Evolutionary conservation across 2,888 invertebrate genomes (phyloP), one percentile per base, ranked within the genome.

Genomic region (Hymenopus coronatus): DNA sequence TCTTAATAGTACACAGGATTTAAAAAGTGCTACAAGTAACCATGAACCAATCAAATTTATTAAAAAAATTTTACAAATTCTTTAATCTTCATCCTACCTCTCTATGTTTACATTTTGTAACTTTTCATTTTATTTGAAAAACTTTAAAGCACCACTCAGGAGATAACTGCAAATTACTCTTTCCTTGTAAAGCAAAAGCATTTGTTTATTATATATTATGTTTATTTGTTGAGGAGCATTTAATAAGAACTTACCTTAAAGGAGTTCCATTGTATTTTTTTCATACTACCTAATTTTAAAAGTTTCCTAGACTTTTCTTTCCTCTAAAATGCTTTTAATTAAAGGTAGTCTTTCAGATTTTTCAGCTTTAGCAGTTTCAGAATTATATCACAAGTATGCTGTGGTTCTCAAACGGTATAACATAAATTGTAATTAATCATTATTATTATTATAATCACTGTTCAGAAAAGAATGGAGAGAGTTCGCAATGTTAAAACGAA

Each of bases 351-450:
- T 40, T 85, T 85, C 28, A 70, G 15, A 46, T 85, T 88, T 88
- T 33, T 81, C 81, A 88, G 40, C 40, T 40, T 40, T 40, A 83
- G 82, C 70, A 82, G 46, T 33, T 85, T 88, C 85, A 85, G 82
- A 83, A 83, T 83, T 87, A 40, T 70, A 70, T 89, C 54, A 40
- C 86, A 88, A 83, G 83, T 90, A 89, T 90, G 90, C 89, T 90
- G 90, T 90, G 89, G 89, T 89, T 87, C 89, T 89, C 88, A 88
- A 89, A 86, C 82, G 54, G 88, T 70, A 87, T 88, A 89, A 40
- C 12, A 83, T 81, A 84, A 84, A 82, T 85, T 86, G 46, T 88
- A 30, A 89, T 28, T 86, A 84, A 89, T 81, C 87, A 88, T 86
- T 87, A 81, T 30, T n/a, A 81, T 54, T 88, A 90, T 82, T 83